Evolutionary conservation across 2,888 invertebrate species (phyloP).

Genomic region (Omphaloscelis lunosa): DNA sequence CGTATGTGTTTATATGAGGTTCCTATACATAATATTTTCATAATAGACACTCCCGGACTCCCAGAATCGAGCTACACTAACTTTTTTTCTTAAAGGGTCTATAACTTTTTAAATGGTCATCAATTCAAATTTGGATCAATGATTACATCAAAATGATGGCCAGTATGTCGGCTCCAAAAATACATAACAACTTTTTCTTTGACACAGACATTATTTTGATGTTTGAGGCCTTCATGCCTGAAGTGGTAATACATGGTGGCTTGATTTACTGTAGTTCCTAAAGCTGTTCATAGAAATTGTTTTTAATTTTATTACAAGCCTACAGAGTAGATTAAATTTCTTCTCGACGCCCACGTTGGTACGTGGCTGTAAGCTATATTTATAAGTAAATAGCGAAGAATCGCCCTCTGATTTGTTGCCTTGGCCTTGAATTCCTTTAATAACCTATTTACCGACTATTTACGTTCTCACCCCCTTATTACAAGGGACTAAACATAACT

Average conservation of each 20-base stretch:
- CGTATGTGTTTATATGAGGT: background rate
- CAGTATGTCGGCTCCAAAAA: background rate
- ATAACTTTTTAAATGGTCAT: background rate
- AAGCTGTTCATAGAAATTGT: constrained; percentile 8
- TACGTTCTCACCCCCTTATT: background rate
- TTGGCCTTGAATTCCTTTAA: background rate
- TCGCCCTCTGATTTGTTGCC: background rate
- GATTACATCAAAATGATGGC: background rate
- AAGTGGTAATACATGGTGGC: background rate
- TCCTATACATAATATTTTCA: background rate
- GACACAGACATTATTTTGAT: background rate
- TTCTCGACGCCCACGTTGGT: constrained; percentile 23
- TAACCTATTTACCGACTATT: background rate
- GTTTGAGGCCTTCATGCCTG: background rate
- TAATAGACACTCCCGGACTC: too few species aligned
- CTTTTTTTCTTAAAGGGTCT: background rate
- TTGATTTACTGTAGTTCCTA: background rate
- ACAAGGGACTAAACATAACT: background rate
- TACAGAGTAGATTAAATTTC: constrained; percentile 2
- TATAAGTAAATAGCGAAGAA: constrained; percentile 12
- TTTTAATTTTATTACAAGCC: background rate
- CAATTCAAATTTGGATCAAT: background rate
- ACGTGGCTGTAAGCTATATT: constrained; percentile 6
- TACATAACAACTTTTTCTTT: background rate
- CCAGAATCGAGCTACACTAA: background rate